Evolutionary conservation across 1,140 invertebrate genomes (phyloP), one percentile per base, ranked within the genome.

Genomic region (Drosophila cardini): DNA sequence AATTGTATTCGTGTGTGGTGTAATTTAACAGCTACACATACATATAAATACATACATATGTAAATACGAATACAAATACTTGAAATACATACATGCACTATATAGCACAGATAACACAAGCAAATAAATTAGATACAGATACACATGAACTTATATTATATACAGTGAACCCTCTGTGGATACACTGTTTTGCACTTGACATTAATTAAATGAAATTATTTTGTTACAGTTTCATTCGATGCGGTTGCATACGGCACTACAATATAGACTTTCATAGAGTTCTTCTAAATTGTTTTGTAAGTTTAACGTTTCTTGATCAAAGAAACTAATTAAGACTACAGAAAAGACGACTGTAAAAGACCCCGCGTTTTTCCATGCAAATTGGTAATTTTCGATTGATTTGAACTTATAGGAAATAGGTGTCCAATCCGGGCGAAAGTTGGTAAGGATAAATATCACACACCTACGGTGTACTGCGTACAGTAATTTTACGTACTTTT

Each of bases 131-230:
- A 45, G 30, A 53, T 65, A 52, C n/a, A 65, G 3, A 71, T 56
- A 16, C 34, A 43, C 4, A 26, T 36, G 45, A 9, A 32, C 9
- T 1, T 56, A 46, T 67, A 61, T 16, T 34, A 40, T 45, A 40
- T 52, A 73, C 18, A 21, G 4, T 26, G 21, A 26, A 26, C 8
- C 21, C 15, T 4, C 45, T 46, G 21, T 26, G 21, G 16, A 10
- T 52, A 71, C 60, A 56, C 34, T 45, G 56, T 46, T 80, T 64
- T 86, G 84, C 73, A 80, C 84, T 87, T 87, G 84, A 76, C 84
- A 89, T 89, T 75, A 84, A 89, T 89, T 80, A 79, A 77, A 80
- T 68, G 53, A 68, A 80, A 89, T 80, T 84, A 76, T 78, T 87
- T 83, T 78, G 80, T 68, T 74, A 87, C 71, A 86, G 74, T 80